Conservation (phyloP, 2,113 vertebrate species). For the Elephantulus edwardii region DNA sequence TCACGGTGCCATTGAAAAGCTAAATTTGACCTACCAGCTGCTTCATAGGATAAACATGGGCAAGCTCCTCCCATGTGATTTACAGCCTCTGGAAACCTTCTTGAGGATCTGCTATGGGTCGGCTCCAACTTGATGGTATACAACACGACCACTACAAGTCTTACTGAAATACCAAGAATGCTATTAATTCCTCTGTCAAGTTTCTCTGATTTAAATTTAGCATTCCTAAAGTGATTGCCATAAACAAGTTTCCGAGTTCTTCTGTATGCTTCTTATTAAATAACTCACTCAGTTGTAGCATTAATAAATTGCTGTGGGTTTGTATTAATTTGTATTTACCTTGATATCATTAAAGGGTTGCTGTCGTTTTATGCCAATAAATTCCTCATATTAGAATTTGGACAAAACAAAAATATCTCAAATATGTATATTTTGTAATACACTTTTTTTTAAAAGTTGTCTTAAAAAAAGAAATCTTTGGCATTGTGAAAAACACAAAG, state of each 20-base stretch:
- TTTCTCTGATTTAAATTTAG: conserved; percentile 10
- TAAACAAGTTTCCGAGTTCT: not conserved
- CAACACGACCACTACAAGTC: too few relatives aligned
- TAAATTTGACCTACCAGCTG: too few relatives aligned
- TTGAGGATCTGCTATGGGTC: too few relatives aligned
- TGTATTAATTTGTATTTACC: too few relatives aligned
- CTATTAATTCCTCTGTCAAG: not conserved
- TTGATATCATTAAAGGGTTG: not conserved
- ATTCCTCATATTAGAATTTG: not conserved
- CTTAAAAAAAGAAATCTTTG: not conserved
- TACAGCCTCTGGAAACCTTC: too few relatives aligned
- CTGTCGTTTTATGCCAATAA: not conserved
- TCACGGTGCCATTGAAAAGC: too few relatives aligned
- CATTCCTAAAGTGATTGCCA: not conserved
- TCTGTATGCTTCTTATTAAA: conserved; percentile 2
- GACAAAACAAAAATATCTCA: not conserved
- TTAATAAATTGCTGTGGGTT: too few relatives aligned
- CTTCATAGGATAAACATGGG: too few relatives aligned
- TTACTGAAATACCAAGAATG: not conserved
- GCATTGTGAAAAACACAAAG: conserved; percentile 8
- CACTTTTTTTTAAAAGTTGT: not conserved
- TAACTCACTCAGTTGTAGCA: not conserved
- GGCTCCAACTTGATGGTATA: too few relatives aligned
- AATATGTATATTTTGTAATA: not conserved
- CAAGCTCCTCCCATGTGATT: too few relatives aligned